These are phyloP conservation scores for Drosophila burlai DNA, from an alignment of 1,140 invertebrate genomes.

Conservation along the genomic window DNA sequence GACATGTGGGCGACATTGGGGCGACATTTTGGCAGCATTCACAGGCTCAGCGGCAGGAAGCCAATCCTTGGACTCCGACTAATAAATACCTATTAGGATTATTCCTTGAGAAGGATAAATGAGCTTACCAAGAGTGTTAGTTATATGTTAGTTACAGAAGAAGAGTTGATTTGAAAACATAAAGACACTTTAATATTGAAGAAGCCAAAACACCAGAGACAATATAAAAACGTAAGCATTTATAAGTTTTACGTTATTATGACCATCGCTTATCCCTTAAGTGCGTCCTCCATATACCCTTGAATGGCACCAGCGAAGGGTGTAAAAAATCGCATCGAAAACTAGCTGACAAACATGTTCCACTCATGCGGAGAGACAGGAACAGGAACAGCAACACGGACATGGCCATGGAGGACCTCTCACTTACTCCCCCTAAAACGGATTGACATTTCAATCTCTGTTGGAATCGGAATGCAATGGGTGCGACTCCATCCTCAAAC, in stretches of 20 bases:
- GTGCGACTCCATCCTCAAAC: not conserved
- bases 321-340: conserved; percentile 36
- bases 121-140: not conserved
- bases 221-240: not conserved
- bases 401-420: conserved; percentile 23
- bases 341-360: conserved; percentile 51
- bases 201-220: not conserved
- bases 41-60: conserved; percentile 1
- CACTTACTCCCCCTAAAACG: conserved; percentile 36
- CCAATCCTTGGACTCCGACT: not conserved
- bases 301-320: not conserved
- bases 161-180: not conserved
- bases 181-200: not conserved
- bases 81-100: not conserved
- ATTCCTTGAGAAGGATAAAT: not conserved
- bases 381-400: conserved; percentile 22
- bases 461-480: conserved; percentile 20
- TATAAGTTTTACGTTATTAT: not conserved
- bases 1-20: conserved; percentile 52
- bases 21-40: conserved; percentile 55
- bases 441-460: conserved; percentile 63
- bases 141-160: too few relatives aligned
- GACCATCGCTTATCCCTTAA: too few relatives aligned
- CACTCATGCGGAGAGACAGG: conserved; percentile 25
- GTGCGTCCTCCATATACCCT: not conserved